Evolutionary conservation across 2,113 vertebrate species (phyloP), one percentile per base, ranked within the genome.

Genomic region (Triplophysa rosa): DNA sequence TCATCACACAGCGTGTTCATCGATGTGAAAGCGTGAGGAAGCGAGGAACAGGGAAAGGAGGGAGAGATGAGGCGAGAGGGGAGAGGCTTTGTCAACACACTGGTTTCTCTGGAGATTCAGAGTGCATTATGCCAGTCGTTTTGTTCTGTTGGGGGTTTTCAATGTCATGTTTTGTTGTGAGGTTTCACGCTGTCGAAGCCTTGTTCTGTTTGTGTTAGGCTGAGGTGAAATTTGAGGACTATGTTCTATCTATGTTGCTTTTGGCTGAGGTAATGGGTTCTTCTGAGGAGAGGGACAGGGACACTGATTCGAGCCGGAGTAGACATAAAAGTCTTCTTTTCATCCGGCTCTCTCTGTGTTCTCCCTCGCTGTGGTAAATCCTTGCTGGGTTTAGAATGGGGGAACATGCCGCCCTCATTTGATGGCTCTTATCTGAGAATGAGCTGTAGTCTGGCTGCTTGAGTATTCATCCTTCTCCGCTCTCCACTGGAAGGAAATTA

Each of bases 21-120:
- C 83, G 83, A 86, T 87, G 91, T 89, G 90, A 89, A 89, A 89
- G 86, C 13, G 61, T 77, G 83, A 86, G 69, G 76, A 69, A 73
- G 84, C 13, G 65, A 37, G 69, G 54, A 62, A 42, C 29, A 26
- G 61, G 77, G 69, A 61, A 23, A 62, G 69, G 29, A 17, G 37
- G 54, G 71, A 79, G 78, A 78, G 70, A 58, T 37, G 66, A 80
- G 80, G 58, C 7, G 66, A 64, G 64, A 61, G 54, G 58, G 78
- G 75, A 52, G 83, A 81, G 81, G 78, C 78, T 84, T 74, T 33
- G 80, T 61, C 69, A 56, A 49, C 67, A 78, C 26, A 56, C 21
- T 2, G 40, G 19, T 24, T 40, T 84, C 54, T 70, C 66, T 13
- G 61, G 68, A 76, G 56, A 83, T 80, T 47, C 56, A 73, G 67